Evolutionary conservation across 2,888 invertebrate genomes (phyloP).

Genomic region (Drosophila gaucha): DNA sequence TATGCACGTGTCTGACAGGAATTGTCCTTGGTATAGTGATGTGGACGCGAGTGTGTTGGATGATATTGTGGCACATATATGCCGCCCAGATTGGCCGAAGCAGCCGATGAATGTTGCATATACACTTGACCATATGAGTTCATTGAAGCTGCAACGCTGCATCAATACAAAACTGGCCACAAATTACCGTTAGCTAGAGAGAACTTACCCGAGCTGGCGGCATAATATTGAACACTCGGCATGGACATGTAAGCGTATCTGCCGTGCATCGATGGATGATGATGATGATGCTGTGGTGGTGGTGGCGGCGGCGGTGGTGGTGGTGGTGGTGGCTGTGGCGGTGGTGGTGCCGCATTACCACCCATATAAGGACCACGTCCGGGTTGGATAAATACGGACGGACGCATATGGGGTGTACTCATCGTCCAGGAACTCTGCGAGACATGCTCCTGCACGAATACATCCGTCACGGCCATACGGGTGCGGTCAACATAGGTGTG

Average conservation of each 20-base stretch:
- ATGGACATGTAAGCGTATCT: slow-evolving; percentile 27
- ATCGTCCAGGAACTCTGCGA: slow-evolving; percentile 64
- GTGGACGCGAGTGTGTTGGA: neutral
- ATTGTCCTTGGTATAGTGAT: slow-evolving; percentile 11
- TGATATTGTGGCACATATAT: slow-evolving; percentile 21
- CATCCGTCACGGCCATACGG: slow-evolving; percentile 54
- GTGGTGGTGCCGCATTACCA: neutral
- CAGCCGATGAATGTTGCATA: slow-evolving; percentile 42
- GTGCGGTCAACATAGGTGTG: slow-evolving; percentile 61
- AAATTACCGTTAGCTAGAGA: neutral
- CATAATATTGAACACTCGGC: slow-evolving; percentile 50
- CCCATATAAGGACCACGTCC: slow-evolving; percentile 5
- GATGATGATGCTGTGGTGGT: neutral
- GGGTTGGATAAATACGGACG: slow-evolving; percentile 6
- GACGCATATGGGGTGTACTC: slow-evolving; percentile 21
- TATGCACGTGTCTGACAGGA: slow-evolving; percentile 31
- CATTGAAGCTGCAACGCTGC: slow-evolving; percentile 46
- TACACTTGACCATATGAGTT: slow-evolving; percentile 42
- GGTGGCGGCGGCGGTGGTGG: neutral
- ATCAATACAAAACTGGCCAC: neutral
- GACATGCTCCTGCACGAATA: slow-evolving; percentile 60
- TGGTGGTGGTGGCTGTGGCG: neutral
- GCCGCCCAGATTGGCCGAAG: slow-evolving; percentile 34
- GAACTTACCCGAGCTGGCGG: slow-evolving; percentile 43
- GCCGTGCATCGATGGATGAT: neutral